phyloP scores from a whole-genome alignment of 2,888 invertebrate species.

The Spilosoma lubricipeda region DNA sequence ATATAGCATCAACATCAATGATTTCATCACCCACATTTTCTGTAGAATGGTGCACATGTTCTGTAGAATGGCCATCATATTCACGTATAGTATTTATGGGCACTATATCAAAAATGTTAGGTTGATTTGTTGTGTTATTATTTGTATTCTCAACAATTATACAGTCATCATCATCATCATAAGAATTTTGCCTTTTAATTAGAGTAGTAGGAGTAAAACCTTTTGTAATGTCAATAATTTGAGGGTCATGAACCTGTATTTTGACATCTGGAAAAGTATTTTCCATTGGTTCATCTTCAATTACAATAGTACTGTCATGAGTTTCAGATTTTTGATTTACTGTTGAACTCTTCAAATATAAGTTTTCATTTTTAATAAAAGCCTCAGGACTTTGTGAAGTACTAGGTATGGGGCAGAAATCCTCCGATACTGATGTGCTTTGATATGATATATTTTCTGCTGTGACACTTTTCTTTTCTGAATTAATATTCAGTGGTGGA shows the following conservation, averaged over 20 bases:
- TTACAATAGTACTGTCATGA: slow-evolving; percentile 50
- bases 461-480: background rate
- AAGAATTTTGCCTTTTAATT: background rate
- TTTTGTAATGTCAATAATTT: background rate
- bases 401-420: slow-evolving; percentile 66
- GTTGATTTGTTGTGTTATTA: slow-evolving; percentile 7
- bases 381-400: slow-evolving; percentile 63
- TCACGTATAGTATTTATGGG: background rate
- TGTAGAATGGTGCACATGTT: background rate
- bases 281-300: slow-evolving; percentile 29
- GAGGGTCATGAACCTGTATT: background rate
- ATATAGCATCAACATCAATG: slow-evolving; percentile 61
- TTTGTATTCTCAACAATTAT: slow-evolving; percentile 23
- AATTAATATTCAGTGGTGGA: background rate
- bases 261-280: background rate
- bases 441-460: background rate
- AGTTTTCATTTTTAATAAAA: slow-evolving; percentile 61
- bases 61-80: background rate
- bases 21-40: slow-evolving; percentile 36
- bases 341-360: slow-evolving; percentile 57
- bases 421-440: slow-evolving; percentile 10
- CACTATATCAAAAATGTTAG: slow-evolving; percentile 47
- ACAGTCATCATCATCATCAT: slow-evolving; percentile 32
- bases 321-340: slow-evolving; percentile 39
- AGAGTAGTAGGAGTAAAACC: background rate